phyloP scores from a whole-genome alignment of 2,113 vertebrate genomes.

The Phrynosoma blainvillii region DNA sequence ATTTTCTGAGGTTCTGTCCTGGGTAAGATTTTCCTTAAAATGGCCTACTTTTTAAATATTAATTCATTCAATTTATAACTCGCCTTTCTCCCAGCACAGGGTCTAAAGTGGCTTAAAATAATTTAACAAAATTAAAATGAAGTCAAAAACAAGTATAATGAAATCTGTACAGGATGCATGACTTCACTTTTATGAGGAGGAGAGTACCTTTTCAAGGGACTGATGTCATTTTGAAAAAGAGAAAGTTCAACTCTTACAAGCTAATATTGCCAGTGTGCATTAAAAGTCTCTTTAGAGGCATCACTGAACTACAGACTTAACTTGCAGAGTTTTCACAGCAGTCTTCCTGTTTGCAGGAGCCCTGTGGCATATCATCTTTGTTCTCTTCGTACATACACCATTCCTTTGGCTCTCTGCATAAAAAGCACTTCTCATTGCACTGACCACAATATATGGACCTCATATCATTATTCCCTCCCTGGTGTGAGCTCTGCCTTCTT shows the following conservation, averaged over 20 bases:
- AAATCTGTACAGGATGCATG: neutral
- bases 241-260: neutral
- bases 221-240: neutral
- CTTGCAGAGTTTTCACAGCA: neutral
- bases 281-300: neutral
- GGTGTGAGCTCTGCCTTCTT: neutral
- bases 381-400: neutral
- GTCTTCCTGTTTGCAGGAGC: neutral
- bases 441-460: neutral
- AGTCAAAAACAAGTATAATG: neutral
- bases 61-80: too few species aligned
- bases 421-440: neutral
- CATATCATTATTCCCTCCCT: neutral
- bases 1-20: neutral
- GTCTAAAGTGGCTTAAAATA: too few species aligned
- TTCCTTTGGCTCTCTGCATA: neutral
- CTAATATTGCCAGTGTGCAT: neutral
- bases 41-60: too few species aligned
- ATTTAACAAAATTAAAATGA: neutral
- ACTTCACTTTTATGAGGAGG: neutral
- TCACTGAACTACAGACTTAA: neutral
- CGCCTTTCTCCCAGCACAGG: too few species aligned
- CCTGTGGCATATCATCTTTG: neutral
- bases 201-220: neutral
- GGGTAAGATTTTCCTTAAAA: neutral